A percentile compares a stretch with the other conserved stretches of the same genome.
These are phyloP conservation scores for Chrysochloris asiatica DNA, from an alignment of 2,113 vertebrate species.

Conservation along the genomic window DNA sequence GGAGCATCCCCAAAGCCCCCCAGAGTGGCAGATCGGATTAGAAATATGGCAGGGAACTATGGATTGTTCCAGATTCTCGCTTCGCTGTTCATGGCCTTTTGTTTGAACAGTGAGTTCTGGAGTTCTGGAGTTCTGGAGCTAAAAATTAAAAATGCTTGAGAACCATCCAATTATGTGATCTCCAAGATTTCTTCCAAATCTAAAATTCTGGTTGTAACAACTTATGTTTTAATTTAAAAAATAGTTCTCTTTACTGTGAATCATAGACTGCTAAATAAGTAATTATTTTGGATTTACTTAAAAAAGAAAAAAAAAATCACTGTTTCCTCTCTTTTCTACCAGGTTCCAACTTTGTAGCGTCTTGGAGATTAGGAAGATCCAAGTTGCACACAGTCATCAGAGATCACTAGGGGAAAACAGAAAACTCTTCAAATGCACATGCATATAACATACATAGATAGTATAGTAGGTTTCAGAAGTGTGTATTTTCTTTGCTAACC, in stretches of 20 bases:
- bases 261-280: background rate
- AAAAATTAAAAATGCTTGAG: background rate
- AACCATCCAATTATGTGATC: background rate
- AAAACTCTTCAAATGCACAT: background rate
- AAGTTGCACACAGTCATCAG: background rate
- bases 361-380: background rate
- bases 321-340: background rate
- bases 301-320: background rate
- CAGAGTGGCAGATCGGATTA: no score
- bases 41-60: no score
- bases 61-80: rapidly evolving
- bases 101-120: background rate
- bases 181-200: background rate
- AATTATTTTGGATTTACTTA: background rate
- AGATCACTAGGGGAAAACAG: background rate
- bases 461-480: background rate
- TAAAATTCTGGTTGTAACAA: background rate
- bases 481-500: background rate
- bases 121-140: background rate
- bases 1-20: background rate
- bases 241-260: background rate
- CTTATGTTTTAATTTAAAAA: constrained; percentile 38
- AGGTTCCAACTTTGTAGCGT: background rate
- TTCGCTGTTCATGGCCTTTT: background rate
- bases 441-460: no score